These are phyloP conservation scores for Hepsetus odoe DNA, from an alignment of 2,113 vertebrate genomes.

Conservation along the genomic window DNA sequence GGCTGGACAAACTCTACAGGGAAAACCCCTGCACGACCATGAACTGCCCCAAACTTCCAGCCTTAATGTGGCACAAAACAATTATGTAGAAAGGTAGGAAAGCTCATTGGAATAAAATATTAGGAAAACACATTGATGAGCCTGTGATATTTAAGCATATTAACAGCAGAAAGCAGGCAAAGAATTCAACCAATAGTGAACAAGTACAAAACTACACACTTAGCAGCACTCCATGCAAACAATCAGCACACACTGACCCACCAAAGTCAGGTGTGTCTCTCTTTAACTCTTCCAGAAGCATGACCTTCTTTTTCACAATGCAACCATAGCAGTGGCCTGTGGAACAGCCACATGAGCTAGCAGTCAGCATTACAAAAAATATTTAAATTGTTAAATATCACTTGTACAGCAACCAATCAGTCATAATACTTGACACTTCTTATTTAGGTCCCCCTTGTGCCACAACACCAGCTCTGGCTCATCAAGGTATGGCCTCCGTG, in stretches of 20 bases:
- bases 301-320: constrained; percentile 94
- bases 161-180: not conserved
- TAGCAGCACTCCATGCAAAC: constrained; percentile 31
- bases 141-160: not conserved
- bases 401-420: too few species aligned
- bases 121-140: not conserved
- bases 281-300: constrained; percentile 92
- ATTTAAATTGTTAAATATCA: too few species aligned
- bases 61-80: constrained; percentile 70
- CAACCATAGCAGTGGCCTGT: constrained; percentile 88
- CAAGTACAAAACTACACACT: not conserved
- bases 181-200: not conserved
- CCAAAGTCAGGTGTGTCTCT: constrained; percentile 90
- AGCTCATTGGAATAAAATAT: not conserved
- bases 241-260: constrained; percentile 67
- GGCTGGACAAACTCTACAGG: constrained; percentile 87
- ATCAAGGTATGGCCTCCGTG: too few species aligned
- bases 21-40: constrained; percentile 85
- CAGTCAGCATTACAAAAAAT: not conserved
- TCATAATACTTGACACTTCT: too few species aligned
- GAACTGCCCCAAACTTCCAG: constrained; percentile 93
- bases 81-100: not conserved
- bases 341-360: constrained; percentile 29
- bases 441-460: too few species aligned
- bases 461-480: too few species aligned